phyloP scores from a whole-genome alignment of 2,113 vertebrate genomes.

The Galbula dea region DNA sequence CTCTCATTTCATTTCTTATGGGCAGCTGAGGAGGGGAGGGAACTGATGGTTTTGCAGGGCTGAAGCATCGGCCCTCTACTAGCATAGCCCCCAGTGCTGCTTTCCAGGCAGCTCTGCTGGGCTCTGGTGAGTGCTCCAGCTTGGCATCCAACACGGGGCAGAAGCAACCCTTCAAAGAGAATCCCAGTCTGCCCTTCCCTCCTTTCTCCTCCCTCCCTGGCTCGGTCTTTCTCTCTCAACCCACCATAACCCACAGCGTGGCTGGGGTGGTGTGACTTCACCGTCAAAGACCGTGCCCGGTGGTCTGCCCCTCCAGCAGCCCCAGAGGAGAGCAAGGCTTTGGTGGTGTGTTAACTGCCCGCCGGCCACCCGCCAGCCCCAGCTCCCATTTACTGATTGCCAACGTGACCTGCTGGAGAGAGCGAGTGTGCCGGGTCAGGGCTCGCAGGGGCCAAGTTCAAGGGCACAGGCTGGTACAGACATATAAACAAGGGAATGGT shows the following conservation, averaged over 20 bases:
- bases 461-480: slow-evolving; percentile 78
- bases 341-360: slow-evolving; percentile 69
- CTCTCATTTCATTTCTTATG: neutral
- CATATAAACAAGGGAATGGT: slow-evolving; percentile 79
- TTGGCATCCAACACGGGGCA: slow-evolving; percentile 14
- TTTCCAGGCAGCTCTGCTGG: neutral
- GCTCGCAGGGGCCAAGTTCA: slow-evolving; percentile 76
- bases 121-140: neutral
- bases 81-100: neutral
- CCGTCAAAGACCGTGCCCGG: slow-evolving; percentile 55
- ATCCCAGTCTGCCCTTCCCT: slow-evolving; percentile 5
- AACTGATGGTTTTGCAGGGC: neutral
- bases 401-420: slow-evolving; percentile 47
- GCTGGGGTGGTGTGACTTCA: slow-evolving; percentile 49
- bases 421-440: slow-evolving; percentile 54
- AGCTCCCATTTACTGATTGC: slow-evolving; percentile 65
- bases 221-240: neutral
- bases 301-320: slow-evolving; percentile 48
- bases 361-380: slow-evolving; percentile 62
- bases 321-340: slow-evolving; percentile 52
- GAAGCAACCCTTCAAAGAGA: slow-evolving; percentile 48
- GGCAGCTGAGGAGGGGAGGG: neutral
- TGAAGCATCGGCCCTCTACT: neutral
- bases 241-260: slow-evolving; percentile 41
- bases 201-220: neutral